A percentile compares a stretch with the other conserved stretches of the same genome.
Evolutionary conservation across 2,888 invertebrate genomes (phyloP).

Genomic region (Sphaeridia pumilis): DNA sequence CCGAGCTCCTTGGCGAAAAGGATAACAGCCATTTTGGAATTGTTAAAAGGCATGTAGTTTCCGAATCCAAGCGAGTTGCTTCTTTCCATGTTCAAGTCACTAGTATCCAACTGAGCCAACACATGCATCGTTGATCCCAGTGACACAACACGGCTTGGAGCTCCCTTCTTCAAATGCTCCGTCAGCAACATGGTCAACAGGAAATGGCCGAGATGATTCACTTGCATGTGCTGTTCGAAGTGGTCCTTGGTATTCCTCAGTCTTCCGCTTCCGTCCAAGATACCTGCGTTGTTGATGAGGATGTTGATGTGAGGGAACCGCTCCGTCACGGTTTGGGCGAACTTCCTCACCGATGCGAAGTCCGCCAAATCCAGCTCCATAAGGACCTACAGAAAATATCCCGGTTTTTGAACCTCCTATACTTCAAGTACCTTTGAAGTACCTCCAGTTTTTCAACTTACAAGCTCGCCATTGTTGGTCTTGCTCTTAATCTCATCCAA

Average conservation of each 20-base stretch:
- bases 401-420: not conserved
- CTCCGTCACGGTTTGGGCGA: constrained; percentile 38
- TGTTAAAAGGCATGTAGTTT: constrained; percentile 34
- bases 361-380: constrained; percentile 41
- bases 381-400: constrained; percentile 32
- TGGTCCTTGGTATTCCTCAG: constrained; percentile 37
- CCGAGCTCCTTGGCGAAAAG: constrained; percentile 37
- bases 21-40: constrained; percentile 38
- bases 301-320: constrained; percentile 38
- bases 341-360: constrained; percentile 39
- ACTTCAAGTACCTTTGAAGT: not conserved
- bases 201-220: constrained; percentile 43
- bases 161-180: constrained; percentile 38
- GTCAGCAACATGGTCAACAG: constrained; percentile 42
- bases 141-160: constrained; percentile 27
- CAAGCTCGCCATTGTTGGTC: constrained; percentile 16
- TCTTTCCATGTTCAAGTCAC: constrained; percentile 31
- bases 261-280: constrained; percentile 27
- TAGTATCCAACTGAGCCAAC: constrained; percentile 34
- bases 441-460: not conserved
- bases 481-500: constrained; percentile 17
- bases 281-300: constrained; percentile 41
- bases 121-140: constrained; percentile 36
- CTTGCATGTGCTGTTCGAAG: constrained; percentile 41
- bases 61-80: constrained; percentile 18